Base-by-base conservation (phyloP, 2,888 invertebrate genomes). In the Epistrophella euchroma region DNA sequence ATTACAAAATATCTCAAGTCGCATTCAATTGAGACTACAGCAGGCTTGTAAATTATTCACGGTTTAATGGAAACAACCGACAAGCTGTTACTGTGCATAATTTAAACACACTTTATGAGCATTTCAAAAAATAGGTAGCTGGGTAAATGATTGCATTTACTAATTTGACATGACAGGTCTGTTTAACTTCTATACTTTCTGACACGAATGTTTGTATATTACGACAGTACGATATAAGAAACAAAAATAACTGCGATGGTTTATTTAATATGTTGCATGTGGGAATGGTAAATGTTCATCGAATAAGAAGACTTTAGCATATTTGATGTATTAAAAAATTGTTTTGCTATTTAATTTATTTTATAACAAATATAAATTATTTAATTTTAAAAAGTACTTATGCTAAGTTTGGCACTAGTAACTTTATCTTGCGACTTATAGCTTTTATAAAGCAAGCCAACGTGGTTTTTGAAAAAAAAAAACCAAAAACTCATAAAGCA, bases 101-200 rank as follows among this genome's bases (percentile, higher is more conserved):
- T n/a, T 52, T 37, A 25, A 22, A 68, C 25, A 68, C 37, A 37
- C 37, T 52, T 37, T 68, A 25, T 68, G 47, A 47, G 25, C 25
- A 37, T 52, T 22, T 25, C 17, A 37, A 68, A 52, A 37, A 32
- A 32, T 37, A 25, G 37, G 22, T 68, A 52, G 32, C 15, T 17
- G 6, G 28, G 25, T 25, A 40, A 22, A 25, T 47, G 66, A 66
- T 19, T 66, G 47, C 66, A 66, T 66, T 52, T 52, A 52, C 37
- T 68, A 52, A 68, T 52, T 52, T 52, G 68, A 68, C 52, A 68
- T 47, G 66, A 66, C 47, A 64, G 5, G 25, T 37, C 52, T 35
- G 22, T 37, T 52, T 68, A 40, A 45, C 45, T 45, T 47, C 17
- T 45, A 47, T 64, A 45, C 13, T 47, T 47, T 47, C 32, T 45